A percentile compares a stretch with the other conserved stretches of the same genome.
Conservation (phyloP, 23 tunicate species). For the Phallusia fumigata region DNA sequence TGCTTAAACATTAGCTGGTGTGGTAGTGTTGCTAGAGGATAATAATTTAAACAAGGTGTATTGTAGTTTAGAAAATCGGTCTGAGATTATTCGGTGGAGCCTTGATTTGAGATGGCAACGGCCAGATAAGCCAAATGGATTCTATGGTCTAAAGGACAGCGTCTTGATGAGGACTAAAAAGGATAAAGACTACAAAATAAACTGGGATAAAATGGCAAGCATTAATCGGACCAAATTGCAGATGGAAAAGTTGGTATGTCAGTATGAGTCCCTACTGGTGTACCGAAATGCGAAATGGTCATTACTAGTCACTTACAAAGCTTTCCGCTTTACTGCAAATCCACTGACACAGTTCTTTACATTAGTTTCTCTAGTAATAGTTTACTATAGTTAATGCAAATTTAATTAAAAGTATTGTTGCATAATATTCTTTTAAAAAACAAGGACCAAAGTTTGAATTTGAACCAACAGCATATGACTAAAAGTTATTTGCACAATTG, state of each 20-base stretch:
- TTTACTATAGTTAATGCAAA: too few relatives aligned
- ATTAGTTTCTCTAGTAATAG: too few relatives aligned
- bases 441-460: neutral
- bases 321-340: too few relatives aligned
- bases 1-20: neutral
- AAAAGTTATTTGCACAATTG: too few relatives aligned
- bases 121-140: constrained; percentile 79
- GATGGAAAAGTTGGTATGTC: constrained; percentile 54
- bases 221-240: constrained; percentile 50
- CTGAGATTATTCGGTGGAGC: constrained; percentile 88
- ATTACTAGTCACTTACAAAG: too few relatives aligned
- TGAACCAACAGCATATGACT: neutral
- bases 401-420: too few relatives aligned
- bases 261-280: too few relatives aligned
- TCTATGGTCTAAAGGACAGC: constrained; percentile 63
- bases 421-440: neutral
- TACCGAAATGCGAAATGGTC: too few relatives aligned
- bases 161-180: constrained; percentile 75
- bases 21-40: neutral
- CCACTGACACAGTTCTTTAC: neutral
- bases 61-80: constrained; percentile 64
- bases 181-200: constrained; percentile 68
- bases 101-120: constrained; percentile 90
- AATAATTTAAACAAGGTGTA: neutral
- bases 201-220: constrained; percentile 71